phyloP scores from a whole-genome alignment of 2,797 vertebrate genomes.

The Graptemys geographica region DNA sequence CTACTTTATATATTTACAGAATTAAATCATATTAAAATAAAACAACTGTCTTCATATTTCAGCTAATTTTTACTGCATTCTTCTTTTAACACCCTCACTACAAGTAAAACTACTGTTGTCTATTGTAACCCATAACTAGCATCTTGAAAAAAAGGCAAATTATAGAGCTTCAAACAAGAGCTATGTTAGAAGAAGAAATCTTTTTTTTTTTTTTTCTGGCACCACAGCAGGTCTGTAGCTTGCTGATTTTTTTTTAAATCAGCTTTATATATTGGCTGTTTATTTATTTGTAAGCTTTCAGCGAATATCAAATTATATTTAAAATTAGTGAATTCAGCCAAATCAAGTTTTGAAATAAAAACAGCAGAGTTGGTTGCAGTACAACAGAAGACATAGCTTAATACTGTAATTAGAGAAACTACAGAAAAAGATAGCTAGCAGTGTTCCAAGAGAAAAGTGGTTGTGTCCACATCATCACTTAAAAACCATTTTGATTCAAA shows the following conservation, averaged over 20 bases:
- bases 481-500: neutral
- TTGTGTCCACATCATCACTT: fast-evolving
- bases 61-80: constrained; percentile 19
- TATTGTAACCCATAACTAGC: neutral
- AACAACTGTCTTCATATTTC: neutral
- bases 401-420: neutral
- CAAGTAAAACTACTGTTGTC: neutral
- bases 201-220: no score
- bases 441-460: neutral
- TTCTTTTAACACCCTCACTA: neutral
- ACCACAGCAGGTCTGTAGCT: neutral
- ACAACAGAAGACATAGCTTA: neutral
- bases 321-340: neutral
- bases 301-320: neutral
- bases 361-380: neutral
- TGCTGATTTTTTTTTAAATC: neutral
- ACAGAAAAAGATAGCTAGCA: neutral
- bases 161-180: neutral
- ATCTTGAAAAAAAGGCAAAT: neutral
- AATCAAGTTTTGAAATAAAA: neutral
- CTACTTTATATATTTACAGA: neutral
- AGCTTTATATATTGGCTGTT: neutral
- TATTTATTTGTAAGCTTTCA: neutral
- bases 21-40: neutral
- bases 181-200: neutral